Evolutionary conservation across 2,888 invertebrate genomes (phyloP).

Genomic region (Achlya flavicornis): DNA sequence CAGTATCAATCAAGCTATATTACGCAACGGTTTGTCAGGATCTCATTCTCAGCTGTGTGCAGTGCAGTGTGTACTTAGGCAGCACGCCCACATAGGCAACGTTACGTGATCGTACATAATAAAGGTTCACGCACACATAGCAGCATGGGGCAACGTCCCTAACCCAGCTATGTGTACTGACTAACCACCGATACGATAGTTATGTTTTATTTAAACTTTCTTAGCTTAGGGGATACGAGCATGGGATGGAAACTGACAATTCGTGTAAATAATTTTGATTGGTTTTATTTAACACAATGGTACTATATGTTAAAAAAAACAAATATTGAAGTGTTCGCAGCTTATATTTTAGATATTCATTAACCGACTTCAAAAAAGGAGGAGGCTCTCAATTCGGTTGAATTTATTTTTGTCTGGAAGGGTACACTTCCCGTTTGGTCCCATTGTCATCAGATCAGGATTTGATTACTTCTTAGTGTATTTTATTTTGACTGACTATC

Average conservation of each 20-base stretch:
- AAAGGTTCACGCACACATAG: constrained; percentile 56
- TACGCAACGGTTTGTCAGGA: constrained; percentile 48
- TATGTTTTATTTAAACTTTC: constrained; percentile 84
- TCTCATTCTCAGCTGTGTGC: constrained; percentile 38
- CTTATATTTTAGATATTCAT: too few relatives aligned
- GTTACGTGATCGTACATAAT: constrained; percentile 66
- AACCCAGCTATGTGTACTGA: constrained; percentile 54
- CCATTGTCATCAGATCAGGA: too few relatives aligned
- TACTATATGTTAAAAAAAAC: too few relatives aligned
- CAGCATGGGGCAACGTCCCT: constrained; percentile 76
- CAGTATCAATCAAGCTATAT: constrained; percentile 5
- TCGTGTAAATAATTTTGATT: constrained; percentile 22
- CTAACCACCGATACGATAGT: constrained; percentile 54
- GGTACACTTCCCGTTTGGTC: too few relatives aligned
- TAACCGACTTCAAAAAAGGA: too few relatives aligned
- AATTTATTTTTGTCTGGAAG: too few relatives aligned
- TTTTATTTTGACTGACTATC: too few relatives aligned
- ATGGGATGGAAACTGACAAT: constrained; percentile 53
- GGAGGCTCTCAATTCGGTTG: too few relatives aligned
- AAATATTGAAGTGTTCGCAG: too few relatives aligned
- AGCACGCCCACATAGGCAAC: constrained; percentile 52
- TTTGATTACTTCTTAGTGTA: too few relatives aligned
- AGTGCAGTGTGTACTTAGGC: constrained; percentile 67
- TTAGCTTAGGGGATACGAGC: constrained; percentile 56
- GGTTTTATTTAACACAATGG: not conserved